phyloP scores from a whole-genome alignment of 2,888 invertebrate genomes.

The Liposcelis brunnea region DNA sequence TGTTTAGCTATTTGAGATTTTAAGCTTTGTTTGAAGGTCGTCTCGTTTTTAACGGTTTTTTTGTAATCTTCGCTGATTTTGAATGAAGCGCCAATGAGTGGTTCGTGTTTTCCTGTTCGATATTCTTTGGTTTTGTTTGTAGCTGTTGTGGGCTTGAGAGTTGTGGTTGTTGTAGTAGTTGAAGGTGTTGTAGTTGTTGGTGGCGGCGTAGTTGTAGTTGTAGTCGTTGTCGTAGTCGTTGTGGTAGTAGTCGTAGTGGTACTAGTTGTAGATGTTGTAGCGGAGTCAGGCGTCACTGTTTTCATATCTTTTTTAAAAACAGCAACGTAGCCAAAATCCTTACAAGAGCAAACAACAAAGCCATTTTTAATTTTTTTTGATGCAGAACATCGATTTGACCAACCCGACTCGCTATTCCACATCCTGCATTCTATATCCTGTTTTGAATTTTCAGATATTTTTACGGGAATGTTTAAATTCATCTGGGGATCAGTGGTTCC shows the following conservation, averaged over 20 bases:
- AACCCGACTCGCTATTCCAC: not conserved
- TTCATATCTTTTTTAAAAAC: not conserved
- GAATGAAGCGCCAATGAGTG: conserved; percentile 1
- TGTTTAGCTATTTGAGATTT: conserved; percentile 12
- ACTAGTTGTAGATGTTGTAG: not conserved
- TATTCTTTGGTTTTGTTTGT: not conserved
- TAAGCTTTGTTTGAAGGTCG: conserved; percentile 13
- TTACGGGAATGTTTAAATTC: not conserved
- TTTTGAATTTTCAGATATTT: not conserved
- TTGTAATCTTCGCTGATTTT: conserved; percentile 17
- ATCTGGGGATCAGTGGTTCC: not conserved
- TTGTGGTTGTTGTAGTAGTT: conserved; percentile 2
- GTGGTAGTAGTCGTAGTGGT: not conserved
- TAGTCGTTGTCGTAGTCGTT: not conserved
- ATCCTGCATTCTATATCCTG: not conserved
- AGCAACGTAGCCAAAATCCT: not conserved
- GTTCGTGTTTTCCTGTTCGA: not conserved
- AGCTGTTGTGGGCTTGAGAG: not conserved
- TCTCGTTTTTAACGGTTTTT: conserved; percentile 14
- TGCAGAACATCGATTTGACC: no score
- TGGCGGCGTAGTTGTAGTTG: not conserved
- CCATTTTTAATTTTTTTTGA: not conserved
- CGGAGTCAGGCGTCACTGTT: not conserved
- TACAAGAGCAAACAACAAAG: not conserved
- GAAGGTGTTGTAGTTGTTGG: not conserved